phyloP scores from a whole-genome alignment of 2,797 vertebrate genomes.

The Chaenodraco wilsoni region DNA sequence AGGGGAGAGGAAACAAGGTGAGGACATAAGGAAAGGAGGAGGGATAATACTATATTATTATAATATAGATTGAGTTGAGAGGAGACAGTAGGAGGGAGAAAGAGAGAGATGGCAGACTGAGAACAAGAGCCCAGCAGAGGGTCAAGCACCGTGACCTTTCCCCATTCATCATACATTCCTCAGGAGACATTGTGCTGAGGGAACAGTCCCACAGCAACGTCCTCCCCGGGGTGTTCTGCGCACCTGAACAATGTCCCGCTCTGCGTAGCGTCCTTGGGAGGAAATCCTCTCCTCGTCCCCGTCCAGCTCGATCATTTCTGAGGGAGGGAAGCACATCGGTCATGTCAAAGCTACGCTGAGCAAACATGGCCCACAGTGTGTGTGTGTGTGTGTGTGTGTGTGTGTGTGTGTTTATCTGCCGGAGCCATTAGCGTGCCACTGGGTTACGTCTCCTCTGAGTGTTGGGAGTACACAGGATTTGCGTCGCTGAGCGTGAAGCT shows the following conservation, averaged over 20 bases:
- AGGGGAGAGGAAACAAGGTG: too few species aligned
- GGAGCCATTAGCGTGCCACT: slow-evolving; percentile 28
- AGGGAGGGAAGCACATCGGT: slow-evolving; percentile 48
- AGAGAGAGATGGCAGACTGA: slow-evolving; percentile 21
- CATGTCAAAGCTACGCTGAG: slow-evolving; percentile 12
- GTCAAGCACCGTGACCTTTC: slow-evolving; percentile 32
- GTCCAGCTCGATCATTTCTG: slow-evolving; percentile 98
- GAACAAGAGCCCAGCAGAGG: slow-evolving; percentile 32
- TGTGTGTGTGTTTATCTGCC: slow-evolving; percentile 29
- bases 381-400: background rate
- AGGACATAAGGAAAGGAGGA: background rate
- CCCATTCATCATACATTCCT: slow-evolving; percentile 43
- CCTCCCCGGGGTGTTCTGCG: background rate
- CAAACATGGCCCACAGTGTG: background rate
- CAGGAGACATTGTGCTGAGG: slow-evolving; percentile 23
- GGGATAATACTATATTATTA: background rate
- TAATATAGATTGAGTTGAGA: slow-evolving; percentile 1
- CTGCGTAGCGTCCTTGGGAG: slow-evolving; percentile 94
- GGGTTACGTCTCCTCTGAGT: slow-evolving; percentile 33
- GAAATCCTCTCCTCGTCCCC: slow-evolving; percentile 96
- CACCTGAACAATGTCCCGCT: slow-evolving; percentile 99
- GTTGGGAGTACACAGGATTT: slow-evolving; percentile 36
- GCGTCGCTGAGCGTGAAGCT: slow-evolving; percentile 35
- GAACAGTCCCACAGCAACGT: slow-evolving; percentile 1
- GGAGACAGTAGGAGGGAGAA: background rate